Percentiles rank a stretch among this genome's conserved stretches.
These are phyloP conservation scores for Thryonomys swinderianus DNA, from an alignment of 2,113 vertebrate genomes.

Conservation along the genomic window DNA sequence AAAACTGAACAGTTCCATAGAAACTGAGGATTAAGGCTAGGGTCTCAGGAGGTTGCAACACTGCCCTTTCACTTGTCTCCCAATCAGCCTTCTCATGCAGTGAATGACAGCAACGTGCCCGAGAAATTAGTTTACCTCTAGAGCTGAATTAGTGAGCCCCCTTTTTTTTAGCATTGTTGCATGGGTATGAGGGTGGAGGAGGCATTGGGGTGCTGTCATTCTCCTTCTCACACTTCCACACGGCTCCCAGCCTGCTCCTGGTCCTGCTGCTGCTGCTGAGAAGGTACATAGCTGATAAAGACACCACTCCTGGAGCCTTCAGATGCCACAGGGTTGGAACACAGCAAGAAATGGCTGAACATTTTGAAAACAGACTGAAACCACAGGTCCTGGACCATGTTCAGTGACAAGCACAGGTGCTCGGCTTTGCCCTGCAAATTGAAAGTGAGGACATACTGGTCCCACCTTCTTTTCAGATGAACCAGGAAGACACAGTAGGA, in stretches of 20 bases:
- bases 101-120: neutral
- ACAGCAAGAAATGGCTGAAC: constrained; percentile 95
- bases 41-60: neutral
- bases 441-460: constrained; percentile 95
- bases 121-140: neutral
- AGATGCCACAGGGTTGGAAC: constrained; percentile 94
- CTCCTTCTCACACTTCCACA: constrained; percentile 94
- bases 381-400: constrained; percentile 96
- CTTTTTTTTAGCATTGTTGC: neutral
- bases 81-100: neutral
- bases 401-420: constrained; percentile 94
- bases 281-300: constrained; percentile 95
- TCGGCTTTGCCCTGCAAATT: constrained; percentile 98
- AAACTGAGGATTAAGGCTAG: neutral
- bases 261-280: constrained; percentile 92
- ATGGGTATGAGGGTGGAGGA: constrained; percentile 96
- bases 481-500: constrained; percentile 95
- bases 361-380: constrained; percentile 97
- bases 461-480: constrained; percentile 92
- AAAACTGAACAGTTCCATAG: neutral
- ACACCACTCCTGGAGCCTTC: no score
- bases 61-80: neutral
- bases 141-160: neutral
- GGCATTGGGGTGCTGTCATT: no score
- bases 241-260: constrained; percentile 94